phyloP scores from a whole-genome alignment of 2,888 invertebrate genomes.

The Ophraella communa region DNA sequence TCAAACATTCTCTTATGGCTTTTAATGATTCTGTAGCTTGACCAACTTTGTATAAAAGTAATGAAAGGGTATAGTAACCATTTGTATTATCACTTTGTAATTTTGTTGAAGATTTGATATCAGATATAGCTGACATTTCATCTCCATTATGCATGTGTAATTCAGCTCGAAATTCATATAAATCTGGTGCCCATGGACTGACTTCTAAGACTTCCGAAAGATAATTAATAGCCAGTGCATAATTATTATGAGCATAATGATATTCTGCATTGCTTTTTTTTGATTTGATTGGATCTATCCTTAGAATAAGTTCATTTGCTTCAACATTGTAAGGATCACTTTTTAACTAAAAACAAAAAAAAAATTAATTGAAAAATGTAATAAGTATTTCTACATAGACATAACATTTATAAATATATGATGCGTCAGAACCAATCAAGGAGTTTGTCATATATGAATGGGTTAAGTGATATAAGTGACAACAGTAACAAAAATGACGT shows the following conservation, averaged over 20 bases:
- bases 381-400: too few relatives aligned
- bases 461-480: too few relatives aligned
- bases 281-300: slow-evolving; percentile 69
- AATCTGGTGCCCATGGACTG: slow-evolving; percentile 87
- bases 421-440: too few relatives aligned
- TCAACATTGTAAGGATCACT: slow-evolving; percentile 80
- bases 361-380: neutral
- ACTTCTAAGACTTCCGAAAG: slow-evolving; percentile 75
- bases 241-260: slow-evolving; percentile 65
- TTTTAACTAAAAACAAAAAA: slow-evolving; percentile 62
- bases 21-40: slow-evolving; percentile 89
- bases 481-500: too few relatives aligned
- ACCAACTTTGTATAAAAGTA: slow-evolving; percentile 87
- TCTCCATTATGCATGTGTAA: slow-evolving; percentile 82
- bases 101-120: slow-evolving; percentile 88
- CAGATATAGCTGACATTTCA: slow-evolving; percentile 84
- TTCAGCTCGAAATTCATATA: slow-evolving; percentile 87
- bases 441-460: too few relatives aligned
- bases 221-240: slow-evolving; percentile 67
- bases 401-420: too few relatives aligned
- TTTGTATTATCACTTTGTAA: slow-evolving; percentile 90
- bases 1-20: slow-evolving; percentile 95
- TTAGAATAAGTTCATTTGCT: slow-evolving; percentile 72
- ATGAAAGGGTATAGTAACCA: slow-evolving; percentile 83
- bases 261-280: slow-evolving; percentile 71